Percentiles rank a stretch among this genome's conserved stretches.
Evolutionary conservation across 2,113 vertebrate species (phyloP).

Genomic region (Lutjanus erythropterus): DNA sequence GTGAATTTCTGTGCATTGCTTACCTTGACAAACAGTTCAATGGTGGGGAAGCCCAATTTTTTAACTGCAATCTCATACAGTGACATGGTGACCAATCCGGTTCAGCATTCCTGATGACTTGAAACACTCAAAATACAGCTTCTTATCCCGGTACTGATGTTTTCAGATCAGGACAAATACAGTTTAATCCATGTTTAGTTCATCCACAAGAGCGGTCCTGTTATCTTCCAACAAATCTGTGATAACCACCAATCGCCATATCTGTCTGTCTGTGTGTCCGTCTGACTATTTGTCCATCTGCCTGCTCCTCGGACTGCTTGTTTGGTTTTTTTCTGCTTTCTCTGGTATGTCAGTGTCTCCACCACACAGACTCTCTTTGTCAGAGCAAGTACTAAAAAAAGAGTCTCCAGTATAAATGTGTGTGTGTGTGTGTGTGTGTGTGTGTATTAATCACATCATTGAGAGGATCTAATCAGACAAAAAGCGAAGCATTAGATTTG

Average conservation of each 20-base stretch:
- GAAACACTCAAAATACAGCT: not conserved
- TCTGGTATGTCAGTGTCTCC: constrained; percentile 41
- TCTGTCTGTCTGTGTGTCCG: not conserved
- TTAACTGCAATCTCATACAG: constrained; percentile 71
- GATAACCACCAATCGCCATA: not conserved
- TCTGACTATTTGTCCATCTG: constrained; percentile 1
- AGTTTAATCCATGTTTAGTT: not conserved
- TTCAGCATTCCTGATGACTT: not conserved
- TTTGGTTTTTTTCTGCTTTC: constrained; percentile 3
- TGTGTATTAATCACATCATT: constrained; percentile 1
- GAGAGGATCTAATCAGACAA: not conserved
- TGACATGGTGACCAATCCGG: constrained; percentile 65
- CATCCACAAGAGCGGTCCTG: not conserved
- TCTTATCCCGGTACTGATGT: not conserved
- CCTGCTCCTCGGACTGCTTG: not conserved
- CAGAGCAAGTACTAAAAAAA: constrained; percentile 2
- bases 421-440: constrained; percentile 4
- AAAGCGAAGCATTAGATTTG: not conserved
- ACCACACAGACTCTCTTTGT: constrained; percentile 55
- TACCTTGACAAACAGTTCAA: constrained; percentile 85
- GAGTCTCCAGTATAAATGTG: constrained; percentile 11
- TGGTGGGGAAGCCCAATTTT: constrained; percentile 69
- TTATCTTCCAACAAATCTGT: not conserved
- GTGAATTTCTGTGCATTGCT: too few relatives aligned
- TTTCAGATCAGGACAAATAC: not conserved